Evolutionary conservation across 2,888 invertebrate species (phyloP).

Genomic region (Lasioglossum morio): DNA sequence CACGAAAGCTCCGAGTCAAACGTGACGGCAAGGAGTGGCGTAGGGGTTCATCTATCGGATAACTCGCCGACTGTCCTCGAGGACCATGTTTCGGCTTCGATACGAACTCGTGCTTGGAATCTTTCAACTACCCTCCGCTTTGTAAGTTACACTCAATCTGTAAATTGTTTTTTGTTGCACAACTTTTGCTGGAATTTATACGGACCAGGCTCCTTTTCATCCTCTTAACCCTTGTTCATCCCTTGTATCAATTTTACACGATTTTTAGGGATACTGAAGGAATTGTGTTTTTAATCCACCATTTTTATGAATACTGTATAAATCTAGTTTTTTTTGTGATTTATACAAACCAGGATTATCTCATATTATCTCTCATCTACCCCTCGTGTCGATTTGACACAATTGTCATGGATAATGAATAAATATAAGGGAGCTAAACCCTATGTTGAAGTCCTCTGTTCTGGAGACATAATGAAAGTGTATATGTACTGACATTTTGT

Average conservation of each 20-base stretch:
- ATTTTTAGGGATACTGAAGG: too few species aligned
- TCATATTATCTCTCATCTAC: too few species aligned
- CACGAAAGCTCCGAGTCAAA: conserved; percentile 54
- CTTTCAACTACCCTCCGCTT: neutral
- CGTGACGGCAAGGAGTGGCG: conserved; percentile 41
- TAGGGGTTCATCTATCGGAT: conserved; percentile 31
- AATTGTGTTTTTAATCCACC: too few species aligned
- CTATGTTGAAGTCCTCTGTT: too few species aligned
- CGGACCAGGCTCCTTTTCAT: neutral
- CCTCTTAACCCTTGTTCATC: too few species aligned
- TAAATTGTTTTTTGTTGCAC: neutral
- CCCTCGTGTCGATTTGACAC: too few species aligned
- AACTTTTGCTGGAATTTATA: neutral
- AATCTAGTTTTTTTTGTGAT: neutral
- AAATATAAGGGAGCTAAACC: too few species aligned
- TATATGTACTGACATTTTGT: too few species aligned
- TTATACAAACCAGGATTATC: neutral
- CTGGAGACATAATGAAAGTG: too few species aligned
- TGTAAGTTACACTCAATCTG: neutral
- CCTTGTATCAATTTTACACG: too few species aligned
- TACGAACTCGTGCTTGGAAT: neutral
- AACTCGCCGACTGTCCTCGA: conserved; percentile 34
- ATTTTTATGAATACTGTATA: neutral
- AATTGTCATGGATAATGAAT: too few species aligned
- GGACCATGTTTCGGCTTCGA: neutral